Base-by-base conservation (phyloP, 2,797 vertebrate genomes). In the Neopelma chrysocephalum region DNA sequence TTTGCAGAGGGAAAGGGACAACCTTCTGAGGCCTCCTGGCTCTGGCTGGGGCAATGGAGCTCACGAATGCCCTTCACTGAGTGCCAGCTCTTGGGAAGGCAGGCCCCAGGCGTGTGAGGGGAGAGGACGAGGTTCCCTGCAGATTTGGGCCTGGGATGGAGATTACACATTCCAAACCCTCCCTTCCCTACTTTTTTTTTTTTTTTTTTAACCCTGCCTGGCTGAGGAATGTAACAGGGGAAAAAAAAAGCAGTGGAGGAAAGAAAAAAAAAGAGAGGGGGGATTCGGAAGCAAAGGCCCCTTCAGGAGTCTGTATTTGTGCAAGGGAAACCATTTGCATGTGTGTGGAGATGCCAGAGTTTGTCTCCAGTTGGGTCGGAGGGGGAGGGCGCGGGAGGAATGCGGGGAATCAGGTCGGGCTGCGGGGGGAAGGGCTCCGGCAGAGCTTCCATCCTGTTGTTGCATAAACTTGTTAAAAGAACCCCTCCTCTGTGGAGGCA, bases 341-440 rank as follows among this genome's bases (percentile, higher is more conserved):
- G 95, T 97, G 92, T 97, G 95, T 95, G 94, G 95, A 95, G 97
- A 96, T 97, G 97, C 95, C 96, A 95, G 94, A 90, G 96, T 96
- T 95, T 96, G 94, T 95, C 92, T 97, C 93, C 95, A 95, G 92
- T 95, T 93, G 96, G 96, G 96, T 98, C 97, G 97, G 97, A 97
- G 97, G 97, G 98, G 98, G 96, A 97, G 96, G 97, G 97, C 97
- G 97, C 96, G 95, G 96, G 97, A 98, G 98, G 99, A 99, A 99
- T 99, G 98, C 98, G 97, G 98, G 97, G 98, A 98, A 98, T 98
- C 98, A 98, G 97, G 98, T 98, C 98, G 96, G 96, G 95, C 95
- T 96, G 96, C 91, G 96, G 95, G 96, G 97, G 97, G 96, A 97
- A 97, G 93, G 96, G 97, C 97, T 95, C 96, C 96, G 96, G 97